A percentile compares a stretch with the other conserved stretches of the same genome.
Conservation (phyloP, 2,888 invertebrate genomes). For the Flexamia atlantica region DNA sequence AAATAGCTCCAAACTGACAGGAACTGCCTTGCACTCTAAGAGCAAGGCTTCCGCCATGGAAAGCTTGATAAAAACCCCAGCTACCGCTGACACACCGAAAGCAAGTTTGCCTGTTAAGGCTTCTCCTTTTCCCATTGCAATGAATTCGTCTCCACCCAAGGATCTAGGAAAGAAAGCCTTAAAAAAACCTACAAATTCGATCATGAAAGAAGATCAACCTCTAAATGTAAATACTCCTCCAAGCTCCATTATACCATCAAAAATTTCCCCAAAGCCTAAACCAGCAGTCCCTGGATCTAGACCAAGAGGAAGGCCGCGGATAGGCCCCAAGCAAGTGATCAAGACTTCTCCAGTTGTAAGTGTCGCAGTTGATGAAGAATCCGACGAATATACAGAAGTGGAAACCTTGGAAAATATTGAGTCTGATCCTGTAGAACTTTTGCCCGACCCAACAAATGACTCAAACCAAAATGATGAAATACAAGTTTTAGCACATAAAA, state of each 20-base stretch:
- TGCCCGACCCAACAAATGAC: not conserved
- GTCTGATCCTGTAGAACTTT: not conserved
- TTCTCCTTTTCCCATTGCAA: conserved; percentile 32
- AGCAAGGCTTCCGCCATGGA: not conserved
- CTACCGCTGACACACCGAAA: conserved; percentile 20
- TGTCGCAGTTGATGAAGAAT: conserved; percentile 11
- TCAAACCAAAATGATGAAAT: not conserved
- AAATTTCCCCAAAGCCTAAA: not conserved
- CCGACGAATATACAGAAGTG: conserved; percentile 42
- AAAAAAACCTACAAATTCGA: not conserved
- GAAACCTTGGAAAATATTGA: conserved; percentile 37
- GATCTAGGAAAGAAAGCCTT: not conserved
- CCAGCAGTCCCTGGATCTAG: not conserved
- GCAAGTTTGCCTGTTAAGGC: conserved; percentile 33
- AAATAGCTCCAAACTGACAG: conserved; percentile 13
- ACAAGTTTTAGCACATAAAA: not conserved
- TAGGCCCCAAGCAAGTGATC: conserved; percentile 27
- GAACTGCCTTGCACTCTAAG: not conserved
- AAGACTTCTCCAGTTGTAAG: not conserved
- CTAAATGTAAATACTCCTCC: not conserved
- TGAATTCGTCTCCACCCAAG: conserved; percentile 6
- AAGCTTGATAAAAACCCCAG: not conserved
- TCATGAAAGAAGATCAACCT: not conserved
- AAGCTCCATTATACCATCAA: not conserved
- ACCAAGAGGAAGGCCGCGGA: conserved; percentile 16